Conservation (phyloP, 2,888 invertebrate genomes). For the Drosophila mayaguana region DNA sequence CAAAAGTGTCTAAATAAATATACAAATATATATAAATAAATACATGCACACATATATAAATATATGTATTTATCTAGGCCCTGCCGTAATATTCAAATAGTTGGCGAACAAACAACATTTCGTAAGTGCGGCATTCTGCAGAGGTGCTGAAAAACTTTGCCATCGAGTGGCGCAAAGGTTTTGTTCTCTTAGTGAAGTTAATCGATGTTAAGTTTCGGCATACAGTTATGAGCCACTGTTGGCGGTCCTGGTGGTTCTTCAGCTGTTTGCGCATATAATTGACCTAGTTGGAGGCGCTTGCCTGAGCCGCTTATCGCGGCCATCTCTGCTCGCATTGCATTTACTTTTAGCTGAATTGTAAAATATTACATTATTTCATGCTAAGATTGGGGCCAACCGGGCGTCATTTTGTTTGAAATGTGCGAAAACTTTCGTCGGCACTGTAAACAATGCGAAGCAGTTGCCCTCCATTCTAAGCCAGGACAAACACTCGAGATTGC, state of each 20-base stretch:
- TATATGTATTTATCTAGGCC: not conserved
- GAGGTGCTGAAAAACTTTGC: constrained; percentile 49
- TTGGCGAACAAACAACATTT: constrained; percentile 40
- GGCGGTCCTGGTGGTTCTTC: constrained; percentile 23
- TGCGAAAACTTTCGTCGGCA: constrained; percentile 47
- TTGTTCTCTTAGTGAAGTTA: constrained; percentile 37
- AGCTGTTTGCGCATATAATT: constrained; percentile 68
- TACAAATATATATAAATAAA: not conserved
- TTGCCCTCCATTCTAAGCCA: constrained; percentile 61
- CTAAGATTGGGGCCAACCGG: constrained; percentile 64
- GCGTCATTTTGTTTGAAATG: constrained; percentile 68
- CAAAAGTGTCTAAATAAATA: constrained; percentile 7
- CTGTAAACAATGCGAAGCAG: constrained; percentile 67
- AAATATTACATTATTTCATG: constrained; percentile 76
- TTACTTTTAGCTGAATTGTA: constrained; percentile 61
- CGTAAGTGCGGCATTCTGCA: constrained; percentile 67
- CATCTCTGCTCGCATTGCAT: constrained; percentile 51
- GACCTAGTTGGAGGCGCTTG: constrained; percentile 63
- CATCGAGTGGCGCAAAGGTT: constrained; percentile 42
- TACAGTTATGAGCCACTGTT: constrained; percentile 29
- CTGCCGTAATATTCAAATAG: constrained; percentile 24
- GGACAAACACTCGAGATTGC: constrained; percentile 54
- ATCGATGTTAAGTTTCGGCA: constrained; percentile 49
- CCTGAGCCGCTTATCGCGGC: constrained; percentile 52
- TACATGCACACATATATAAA: not conserved